These are phyloP conservation scores for Gopherus evgoodei DNA, from an alignment of 2,113 vertebrate genomes.

Conservation along the genomic window DNA sequence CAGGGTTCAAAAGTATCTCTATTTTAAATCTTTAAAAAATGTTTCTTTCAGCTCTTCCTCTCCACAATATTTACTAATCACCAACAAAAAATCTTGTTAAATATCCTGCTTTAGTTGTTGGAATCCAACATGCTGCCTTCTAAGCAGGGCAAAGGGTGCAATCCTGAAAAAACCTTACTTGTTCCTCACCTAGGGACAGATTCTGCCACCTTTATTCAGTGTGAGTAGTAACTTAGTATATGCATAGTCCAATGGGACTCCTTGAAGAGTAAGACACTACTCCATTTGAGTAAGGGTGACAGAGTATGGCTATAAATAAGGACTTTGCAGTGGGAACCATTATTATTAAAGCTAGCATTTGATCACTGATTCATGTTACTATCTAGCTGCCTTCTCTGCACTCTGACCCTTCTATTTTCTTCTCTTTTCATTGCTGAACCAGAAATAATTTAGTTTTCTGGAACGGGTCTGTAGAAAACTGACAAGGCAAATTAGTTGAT, in stretches of 20 bases:
- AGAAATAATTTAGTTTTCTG: neutral
- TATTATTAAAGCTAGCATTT: neutral
- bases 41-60: neutral
- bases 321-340: neutral
- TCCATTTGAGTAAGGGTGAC: fast-evolving
- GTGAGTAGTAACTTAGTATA: neutral
- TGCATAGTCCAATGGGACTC: neutral
- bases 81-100: neutral
- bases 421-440: neutral
- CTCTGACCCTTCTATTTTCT: neutral
- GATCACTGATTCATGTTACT: neutral
- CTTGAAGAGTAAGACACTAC: neutral
- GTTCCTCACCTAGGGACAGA: neutral
- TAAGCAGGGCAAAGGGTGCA: neutral
- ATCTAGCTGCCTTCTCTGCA: neutral
- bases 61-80: neutral
- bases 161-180: neutral
- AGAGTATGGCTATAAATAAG: neutral
- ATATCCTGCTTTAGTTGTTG: neutral
- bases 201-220: neutral
- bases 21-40: neutral
- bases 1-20: neutral
- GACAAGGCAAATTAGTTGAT: neutral
- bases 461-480: conserved; percentile 2
- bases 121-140: neutral